phyloP scores from a whole-genome alignment of 2,888 invertebrate genomes.

The Tachina lurida region DNA sequence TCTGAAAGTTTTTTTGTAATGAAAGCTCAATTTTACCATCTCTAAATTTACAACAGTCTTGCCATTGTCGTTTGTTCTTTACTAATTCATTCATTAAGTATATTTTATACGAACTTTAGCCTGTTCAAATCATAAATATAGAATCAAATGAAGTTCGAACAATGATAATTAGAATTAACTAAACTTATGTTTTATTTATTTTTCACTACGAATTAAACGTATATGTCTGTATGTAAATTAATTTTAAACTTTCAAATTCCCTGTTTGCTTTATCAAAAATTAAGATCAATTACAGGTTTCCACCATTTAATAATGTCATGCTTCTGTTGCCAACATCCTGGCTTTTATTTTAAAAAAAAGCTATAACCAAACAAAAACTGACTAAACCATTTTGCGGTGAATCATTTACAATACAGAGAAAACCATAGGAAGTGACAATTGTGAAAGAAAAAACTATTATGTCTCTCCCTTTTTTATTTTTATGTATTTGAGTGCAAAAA shows the following conservation, averaged over 20 bases:
- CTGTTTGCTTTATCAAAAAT: constrained; percentile 9
- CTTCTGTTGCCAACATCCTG: constrained; percentile 49
- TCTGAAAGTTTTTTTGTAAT: no score
- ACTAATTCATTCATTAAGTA: no score
- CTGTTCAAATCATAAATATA: no score
- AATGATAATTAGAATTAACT: no score
- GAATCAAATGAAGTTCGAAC: no score
- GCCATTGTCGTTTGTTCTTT: no score
- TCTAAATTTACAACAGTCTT: no score
- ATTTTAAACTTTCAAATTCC: background rate
- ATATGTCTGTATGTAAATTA: no score
- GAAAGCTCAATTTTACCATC: no score
- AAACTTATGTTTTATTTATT: background rate
- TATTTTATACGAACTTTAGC: no score
- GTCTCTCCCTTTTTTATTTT: constrained; percentile 37
- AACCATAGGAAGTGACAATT: constrained; percentile 47
- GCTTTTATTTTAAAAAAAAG: background rate
- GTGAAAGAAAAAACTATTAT: constrained; percentile 23
- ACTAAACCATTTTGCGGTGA: constrained; percentile 48
- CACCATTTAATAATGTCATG: constrained; percentile 2
- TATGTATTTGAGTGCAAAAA: constrained; percentile 25
- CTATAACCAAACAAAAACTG: constrained; percentile 25
- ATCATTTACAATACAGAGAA: constrained; percentile 38
- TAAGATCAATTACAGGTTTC: constrained; percentile 25
- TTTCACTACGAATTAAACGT: no score